Evolutionary conservation across 2,888 invertebrate species (phyloP).

Genomic region (Drosophila anomalipes): DNA sequence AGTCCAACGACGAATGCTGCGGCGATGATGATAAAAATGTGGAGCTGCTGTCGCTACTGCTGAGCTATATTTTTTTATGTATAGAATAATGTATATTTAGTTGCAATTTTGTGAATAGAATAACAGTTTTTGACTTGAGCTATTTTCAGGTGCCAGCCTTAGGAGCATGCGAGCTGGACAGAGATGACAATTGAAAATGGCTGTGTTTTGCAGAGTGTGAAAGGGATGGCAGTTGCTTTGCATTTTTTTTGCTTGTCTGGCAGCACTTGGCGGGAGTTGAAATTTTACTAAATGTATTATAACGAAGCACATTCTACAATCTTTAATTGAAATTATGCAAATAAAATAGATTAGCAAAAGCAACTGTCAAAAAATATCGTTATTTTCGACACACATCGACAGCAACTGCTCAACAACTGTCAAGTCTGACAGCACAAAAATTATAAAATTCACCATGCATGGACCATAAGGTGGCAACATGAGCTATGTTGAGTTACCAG

Average conservation of each 20-base stretch:
- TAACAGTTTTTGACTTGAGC: not conserved
- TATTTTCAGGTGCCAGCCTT: not conserved
- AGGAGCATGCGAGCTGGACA: not conserved
- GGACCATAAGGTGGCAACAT: not conserved
- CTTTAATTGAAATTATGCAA: not conserved
- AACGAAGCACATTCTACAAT: not conserved
- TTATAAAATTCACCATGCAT: not conserved
- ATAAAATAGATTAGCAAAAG: not conserved
- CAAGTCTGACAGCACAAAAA: not conserved
- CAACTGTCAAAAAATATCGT: not conserved
- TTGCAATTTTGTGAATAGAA: not conserved
- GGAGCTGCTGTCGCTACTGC: slow-evolving; percentile 61
- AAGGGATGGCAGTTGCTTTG: too few relatives aligned
- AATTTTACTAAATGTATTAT: not conserved
- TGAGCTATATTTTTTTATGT: slow-evolving; percentile 42
- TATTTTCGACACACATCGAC: not conserved
- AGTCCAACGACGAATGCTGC: slow-evolving; percentile 76
- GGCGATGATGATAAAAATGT: slow-evolving; percentile 68
- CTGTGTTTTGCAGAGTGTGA: not conserved
- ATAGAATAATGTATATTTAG: not conserved
- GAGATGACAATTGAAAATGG: not conserved
- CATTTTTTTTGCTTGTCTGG: too few relatives aligned
- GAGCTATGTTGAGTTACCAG: not conserved
- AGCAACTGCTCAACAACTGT: not conserved
- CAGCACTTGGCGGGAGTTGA: not conserved